Evolutionary conservation across 1,140 invertebrate species (phyloP).

Genomic region (Plutomurus gul): DNA sequence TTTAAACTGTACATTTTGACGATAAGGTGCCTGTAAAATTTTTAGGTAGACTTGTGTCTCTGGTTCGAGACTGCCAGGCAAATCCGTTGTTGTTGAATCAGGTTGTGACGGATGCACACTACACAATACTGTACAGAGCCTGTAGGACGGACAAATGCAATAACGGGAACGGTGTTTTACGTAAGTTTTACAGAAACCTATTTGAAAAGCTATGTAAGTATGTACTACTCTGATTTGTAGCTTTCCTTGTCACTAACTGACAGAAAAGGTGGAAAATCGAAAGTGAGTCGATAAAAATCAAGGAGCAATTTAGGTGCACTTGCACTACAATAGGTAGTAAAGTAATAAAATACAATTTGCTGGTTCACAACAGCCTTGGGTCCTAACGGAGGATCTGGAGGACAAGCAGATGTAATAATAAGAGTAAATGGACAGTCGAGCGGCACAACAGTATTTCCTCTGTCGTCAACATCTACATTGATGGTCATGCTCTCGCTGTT

Average conservation of each 20-base stretch:
- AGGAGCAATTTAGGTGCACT: background rate
- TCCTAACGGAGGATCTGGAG: conserved; percentile 7
- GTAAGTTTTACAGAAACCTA: no score
- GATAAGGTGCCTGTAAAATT: no score
- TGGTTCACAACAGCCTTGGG: conserved; percentile 2
- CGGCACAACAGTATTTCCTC: background rate
- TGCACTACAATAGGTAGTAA: background rate
- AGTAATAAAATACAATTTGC: background rate
- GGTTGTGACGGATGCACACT: conserved; percentile 4
- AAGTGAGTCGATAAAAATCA: background rate
- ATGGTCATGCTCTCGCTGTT: background rate
- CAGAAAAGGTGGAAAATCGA: background rate
- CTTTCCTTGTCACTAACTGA: no score
- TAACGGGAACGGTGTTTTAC: conserved; percentile 20
- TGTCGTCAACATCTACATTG: background rate
- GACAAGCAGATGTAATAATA: background rate
- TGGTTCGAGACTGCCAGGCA: conserved; percentile 11
- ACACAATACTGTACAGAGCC: conserved; percentile 1
- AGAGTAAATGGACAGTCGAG: background rate
- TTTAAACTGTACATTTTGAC: no score
- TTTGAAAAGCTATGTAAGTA: no score
- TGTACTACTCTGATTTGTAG: no score
- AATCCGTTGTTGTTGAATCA: conserved; percentile 23
- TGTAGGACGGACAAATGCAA: conserved; percentile 39
- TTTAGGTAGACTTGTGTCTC: conserved; percentile 25